Base-by-base conservation (phyloP, 1,140 invertebrate genomes). In the Zelostemma sp. region DNA sequence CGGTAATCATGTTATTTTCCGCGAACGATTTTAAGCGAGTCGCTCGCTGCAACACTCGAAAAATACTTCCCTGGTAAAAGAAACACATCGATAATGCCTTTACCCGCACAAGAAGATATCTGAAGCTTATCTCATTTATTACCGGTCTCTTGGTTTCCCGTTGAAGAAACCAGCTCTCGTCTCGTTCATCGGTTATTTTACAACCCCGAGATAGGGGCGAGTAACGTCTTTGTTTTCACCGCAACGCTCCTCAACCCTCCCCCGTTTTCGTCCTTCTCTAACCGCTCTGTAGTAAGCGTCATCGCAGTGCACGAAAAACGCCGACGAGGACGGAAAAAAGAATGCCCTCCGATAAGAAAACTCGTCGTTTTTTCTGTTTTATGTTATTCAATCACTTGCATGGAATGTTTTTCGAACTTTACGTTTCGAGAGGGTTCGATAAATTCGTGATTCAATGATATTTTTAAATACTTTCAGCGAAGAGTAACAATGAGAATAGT, bases 141-240 rank as follows among this genome's bases (percentile, higher is more conserved):
- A 80, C 74, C 64, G 18, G 51, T 67, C 61, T 64, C 31, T 35
- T 56, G 62, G 65, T 60, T 54, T 60, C 56, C 59, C 47, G 59
- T 21, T 67, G 61, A 75, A 69, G 72, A 66, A 74, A 68, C 65
- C 65, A 33, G 48, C 67, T 72, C 74, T 75, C 75, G 74, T 76
- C 70, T 78, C 80, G 77, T 85, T 84, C 81, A 79, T 81, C 77
- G 80, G 76, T 83, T 85, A 84, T 84, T 85, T 84, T 83, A 85
- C 80, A 81, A 83, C 83, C 77, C 66, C 55, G 56, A 79, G 81
- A 84, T 82, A 85, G 74, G 59, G 67, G 68, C 68, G 66, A 76
- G 71, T 82, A 82, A 85, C 78, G 80, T 85, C 84, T 85, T 85
- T 85, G 83, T 85, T 85, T 85, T 84, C 82, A 78, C 79, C 77